Percentiles rank a stretch among this genome's conserved stretches.
Conservation (phyloP, 2,797 vertebrate species). For the Garrulus glandarius region DNA sequence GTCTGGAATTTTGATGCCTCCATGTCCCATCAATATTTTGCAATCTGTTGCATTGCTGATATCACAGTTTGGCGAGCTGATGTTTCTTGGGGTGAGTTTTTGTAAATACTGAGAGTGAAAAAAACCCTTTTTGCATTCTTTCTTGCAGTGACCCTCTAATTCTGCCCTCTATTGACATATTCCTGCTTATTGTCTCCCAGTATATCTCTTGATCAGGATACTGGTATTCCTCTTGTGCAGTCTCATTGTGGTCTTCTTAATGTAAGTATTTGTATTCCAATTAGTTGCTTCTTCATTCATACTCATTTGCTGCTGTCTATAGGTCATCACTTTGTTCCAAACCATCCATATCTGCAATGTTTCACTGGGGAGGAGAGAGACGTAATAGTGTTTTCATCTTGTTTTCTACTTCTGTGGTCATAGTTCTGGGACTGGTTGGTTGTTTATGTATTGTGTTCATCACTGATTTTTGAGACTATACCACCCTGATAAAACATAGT, state of each 20-base stretch:
- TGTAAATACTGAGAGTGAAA: neutral
- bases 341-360: neutral
- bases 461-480: slow-evolving; percentile 18
- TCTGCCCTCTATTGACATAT: slow-evolving; percentile 46
- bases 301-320: neutral
- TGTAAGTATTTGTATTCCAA: slow-evolving; percentile 45
- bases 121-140: slow-evolving; percentile 28
- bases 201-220: slow-evolving; percentile 58
- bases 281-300: slow-evolving; percentile 33
- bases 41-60: neutral
- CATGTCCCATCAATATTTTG: neutral
- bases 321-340: slow-evolving; percentile 39
- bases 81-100: neutral
- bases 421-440: slow-evolving; percentile 20
- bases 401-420: slow-evolving; percentile 43
- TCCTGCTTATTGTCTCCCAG: slow-evolving; percentile 53
- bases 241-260: slow-evolving; percentile 57
- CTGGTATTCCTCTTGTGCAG: slow-evolving; percentile 48
- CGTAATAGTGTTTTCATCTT: slow-evolving; percentile 10
- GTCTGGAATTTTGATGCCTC: neutral
- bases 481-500: neutral
- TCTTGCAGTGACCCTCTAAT: slow-evolving; percentile 1
- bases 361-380: slow-evolving; percentile 1
- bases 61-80: neutral
- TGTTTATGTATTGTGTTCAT: neutral